phyloP scores from a whole-genome alignment of 2,888 invertebrate species.

The Villa cingulata region DNA sequence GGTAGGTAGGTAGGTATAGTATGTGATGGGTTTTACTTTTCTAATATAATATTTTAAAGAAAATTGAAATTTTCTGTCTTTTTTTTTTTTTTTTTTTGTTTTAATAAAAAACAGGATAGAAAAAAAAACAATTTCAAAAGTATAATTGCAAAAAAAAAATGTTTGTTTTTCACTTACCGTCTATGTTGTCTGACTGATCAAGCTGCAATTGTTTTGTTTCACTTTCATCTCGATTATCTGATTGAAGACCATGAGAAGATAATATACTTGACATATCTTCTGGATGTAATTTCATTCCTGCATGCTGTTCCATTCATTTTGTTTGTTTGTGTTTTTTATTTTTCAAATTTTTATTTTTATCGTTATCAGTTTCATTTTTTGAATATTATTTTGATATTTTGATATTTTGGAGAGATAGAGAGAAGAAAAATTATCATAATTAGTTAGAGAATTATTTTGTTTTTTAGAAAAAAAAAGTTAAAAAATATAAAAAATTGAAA shows the following conservation, averaged over 20 bases:
- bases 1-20: too few relatives aligned
- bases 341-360: too few relatives aligned
- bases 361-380: too few relatives aligned
- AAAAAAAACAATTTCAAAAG: not conserved
- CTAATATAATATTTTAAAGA: too few relatives aligned
- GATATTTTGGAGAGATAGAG: too few relatives aligned
- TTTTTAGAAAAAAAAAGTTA: too few relatives aligned
- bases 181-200: constrained; percentile 59
- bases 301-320: not conserved
- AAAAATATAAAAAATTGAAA: too few relatives aligned
- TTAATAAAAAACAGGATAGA: too few relatives aligned
- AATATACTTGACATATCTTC: constrained; percentile 51
- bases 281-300: constrained; percentile 33
- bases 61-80: not conserved
- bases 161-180: constrained; percentile 52
- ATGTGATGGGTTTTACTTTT: too few relatives aligned
- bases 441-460: too few relatives aligned
- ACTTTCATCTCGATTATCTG: constrained; percentile 40
- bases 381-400: too few relatives aligned
- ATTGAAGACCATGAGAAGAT: constrained; percentile 44
- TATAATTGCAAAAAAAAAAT: not conserved
- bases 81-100: constrained; percentile 1
- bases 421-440: too few relatives aligned
- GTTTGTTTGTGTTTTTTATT: not conserved
- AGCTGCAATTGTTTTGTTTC: constrained; percentile 43